Evolutionary conservation across 2,888 invertebrate species (phyloP).

Genomic region (Pachycephus smyrnensis): DNA sequence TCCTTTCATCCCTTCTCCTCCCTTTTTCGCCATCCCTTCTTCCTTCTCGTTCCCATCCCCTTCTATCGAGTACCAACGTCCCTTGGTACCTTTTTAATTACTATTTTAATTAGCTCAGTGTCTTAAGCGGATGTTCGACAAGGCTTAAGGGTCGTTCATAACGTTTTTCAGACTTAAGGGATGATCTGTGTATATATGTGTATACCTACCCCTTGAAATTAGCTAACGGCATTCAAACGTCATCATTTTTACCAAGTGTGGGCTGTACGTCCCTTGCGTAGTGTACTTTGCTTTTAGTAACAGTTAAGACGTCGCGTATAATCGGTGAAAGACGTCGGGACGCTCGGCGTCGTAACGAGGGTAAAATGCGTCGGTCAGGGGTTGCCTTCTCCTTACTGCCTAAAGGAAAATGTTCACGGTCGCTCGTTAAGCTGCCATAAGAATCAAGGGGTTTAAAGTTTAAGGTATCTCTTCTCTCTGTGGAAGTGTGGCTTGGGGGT

Average conservation of each 20-base stretch:
- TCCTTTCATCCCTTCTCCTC: background rate
- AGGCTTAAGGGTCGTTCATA: too few species aligned
- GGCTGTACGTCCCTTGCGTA: too few species aligned
- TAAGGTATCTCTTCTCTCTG: background rate
- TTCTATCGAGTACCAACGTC: too few species aligned
- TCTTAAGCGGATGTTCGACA: too few species aligned
- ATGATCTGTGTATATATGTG: too few species aligned
- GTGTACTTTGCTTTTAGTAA: too few species aligned
- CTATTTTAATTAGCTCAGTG: background rate
- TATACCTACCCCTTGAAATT: too few species aligned
- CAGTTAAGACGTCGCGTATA: background rate
- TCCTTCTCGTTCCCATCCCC: background rate
- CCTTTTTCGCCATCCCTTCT: background rate
- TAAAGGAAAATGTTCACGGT: constrained; percentile 28
- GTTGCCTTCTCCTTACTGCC: too few species aligned
- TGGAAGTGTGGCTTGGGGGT: too few species aligned
- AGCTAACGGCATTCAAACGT: too few species aligned
- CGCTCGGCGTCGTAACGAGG: constrained; percentile 34
- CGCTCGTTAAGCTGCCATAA: constrained; percentile 52
- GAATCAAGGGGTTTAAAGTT: constrained; percentile 41
- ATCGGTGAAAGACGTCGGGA: constrained; percentile 7
- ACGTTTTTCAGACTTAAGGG: too few species aligned
- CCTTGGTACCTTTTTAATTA: background rate
- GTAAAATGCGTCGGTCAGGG: constrained; percentile 45
- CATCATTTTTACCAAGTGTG: too few species aligned